Percentiles rank a stretch among this genome's conserved stretches.
These are phyloP conservation scores for Pithys albifrons DNA, from an alignment of 2,113 vertebrate genomes.

Conservation along the genomic window DNA sequence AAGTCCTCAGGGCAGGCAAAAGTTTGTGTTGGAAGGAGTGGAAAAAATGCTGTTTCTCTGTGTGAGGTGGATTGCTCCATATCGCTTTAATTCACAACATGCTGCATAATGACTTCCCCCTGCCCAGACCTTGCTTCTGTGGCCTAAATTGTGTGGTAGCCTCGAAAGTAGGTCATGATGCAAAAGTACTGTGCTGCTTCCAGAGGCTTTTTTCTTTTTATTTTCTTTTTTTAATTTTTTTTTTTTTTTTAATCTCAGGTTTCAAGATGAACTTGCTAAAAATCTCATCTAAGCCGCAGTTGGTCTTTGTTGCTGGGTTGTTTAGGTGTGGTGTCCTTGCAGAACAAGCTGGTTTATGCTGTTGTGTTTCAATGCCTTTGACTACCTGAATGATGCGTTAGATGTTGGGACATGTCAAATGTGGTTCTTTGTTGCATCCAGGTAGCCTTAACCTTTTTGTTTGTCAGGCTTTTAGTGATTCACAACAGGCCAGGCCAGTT, in stretches of 20 bases:
- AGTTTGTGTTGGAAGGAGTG: not conserved
- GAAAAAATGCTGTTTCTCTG: not conserved
- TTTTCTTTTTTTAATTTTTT: too few relatives aligned
- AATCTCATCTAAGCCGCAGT: not conserved
- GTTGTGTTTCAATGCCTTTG: not conserved
- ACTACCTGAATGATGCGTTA: not conserved
- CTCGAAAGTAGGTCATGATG: constrained; percentile 36
- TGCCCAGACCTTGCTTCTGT: not conserved
- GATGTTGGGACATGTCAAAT: not conserved
- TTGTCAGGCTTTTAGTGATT: not conserved
- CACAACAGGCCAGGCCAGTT: constrained; percentile 12
- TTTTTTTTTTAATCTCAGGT: not conserved
- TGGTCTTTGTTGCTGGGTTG: fast-evolving
- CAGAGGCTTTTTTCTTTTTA: not conserved
- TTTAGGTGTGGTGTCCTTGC: not conserved
- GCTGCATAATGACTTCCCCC: not conserved
- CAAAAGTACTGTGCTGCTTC: not conserved
- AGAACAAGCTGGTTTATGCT: not conserved
- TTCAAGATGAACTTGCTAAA: not conserved
- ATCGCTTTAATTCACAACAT: fast-evolving
- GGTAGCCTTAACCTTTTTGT: constrained; percentile 4
- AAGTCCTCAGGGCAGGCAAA: not conserved
- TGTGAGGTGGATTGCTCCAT: not conserved
- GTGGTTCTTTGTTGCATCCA: not conserved
- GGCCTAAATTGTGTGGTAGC: not conserved